These are phyloP conservation scores for Wiebesia pumilae DNA, from an alignment of 1,140 invertebrate genomes.

Conservation along the genomic window DNA sequence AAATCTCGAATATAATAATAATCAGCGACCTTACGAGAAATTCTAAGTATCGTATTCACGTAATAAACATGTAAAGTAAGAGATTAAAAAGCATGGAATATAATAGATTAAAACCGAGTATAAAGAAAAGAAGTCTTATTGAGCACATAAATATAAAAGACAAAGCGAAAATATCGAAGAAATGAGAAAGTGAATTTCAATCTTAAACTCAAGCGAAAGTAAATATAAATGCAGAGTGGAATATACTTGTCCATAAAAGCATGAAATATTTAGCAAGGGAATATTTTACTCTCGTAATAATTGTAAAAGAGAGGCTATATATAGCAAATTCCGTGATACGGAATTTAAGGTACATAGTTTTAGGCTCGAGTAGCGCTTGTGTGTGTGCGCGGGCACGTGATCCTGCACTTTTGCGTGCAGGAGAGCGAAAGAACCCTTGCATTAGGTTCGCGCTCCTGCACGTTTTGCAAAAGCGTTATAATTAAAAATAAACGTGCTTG, in stretches of 20 bases:
- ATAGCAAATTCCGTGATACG: not conserved
- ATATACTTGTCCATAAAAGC: not conserved
- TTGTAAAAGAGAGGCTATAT: not conserved
- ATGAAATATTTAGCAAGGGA: not conserved
- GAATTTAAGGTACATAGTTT: not conserved
- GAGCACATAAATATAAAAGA: not conserved
- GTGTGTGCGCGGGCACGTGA: not conserved
- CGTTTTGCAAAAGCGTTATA: conserved; percentile 27
- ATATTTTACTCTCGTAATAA: not conserved
- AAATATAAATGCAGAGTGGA: not conserved
- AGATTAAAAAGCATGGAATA: not conserved
- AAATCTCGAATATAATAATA: conserved; percentile 6
- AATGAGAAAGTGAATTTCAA: not conserved
- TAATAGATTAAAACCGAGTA: not conserved
- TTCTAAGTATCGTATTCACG: not conserved
- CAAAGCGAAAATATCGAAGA: not conserved
- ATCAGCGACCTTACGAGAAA: not conserved
- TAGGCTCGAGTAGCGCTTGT: not conserved
- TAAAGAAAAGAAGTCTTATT: not conserved
- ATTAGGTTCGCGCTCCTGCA: not conserved
- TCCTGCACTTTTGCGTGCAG: not conserved
- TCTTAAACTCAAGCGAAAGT: not conserved
- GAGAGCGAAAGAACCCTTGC: not conserved
- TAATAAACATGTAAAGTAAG: not conserved
- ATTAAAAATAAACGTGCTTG: conserved; percentile 33